These are phyloP conservation scores for Petrocephalus microphthalmus DNA, from an alignment of 2,113 vertebrate genomes.

Conservation along the genomic window DNA sequence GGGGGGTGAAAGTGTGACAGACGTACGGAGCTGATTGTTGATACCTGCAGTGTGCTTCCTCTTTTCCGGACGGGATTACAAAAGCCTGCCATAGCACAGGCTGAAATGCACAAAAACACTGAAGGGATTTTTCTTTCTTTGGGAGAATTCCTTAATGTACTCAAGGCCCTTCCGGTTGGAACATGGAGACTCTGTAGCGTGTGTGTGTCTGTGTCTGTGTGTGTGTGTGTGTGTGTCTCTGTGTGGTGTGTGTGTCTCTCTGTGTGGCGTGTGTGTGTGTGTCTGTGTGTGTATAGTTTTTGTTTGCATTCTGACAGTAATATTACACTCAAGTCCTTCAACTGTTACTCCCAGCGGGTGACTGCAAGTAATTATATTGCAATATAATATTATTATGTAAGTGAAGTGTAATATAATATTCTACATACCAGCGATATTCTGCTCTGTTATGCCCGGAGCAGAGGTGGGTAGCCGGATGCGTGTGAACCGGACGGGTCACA, in stretches of 20 bases:
- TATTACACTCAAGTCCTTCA: background rate
- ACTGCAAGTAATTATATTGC: background rate
- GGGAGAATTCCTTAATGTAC: background rate
- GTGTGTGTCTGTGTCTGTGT: background rate
- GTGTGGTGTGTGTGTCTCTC: no score
- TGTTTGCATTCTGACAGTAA: background rate
- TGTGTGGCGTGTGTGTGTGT: background rate
- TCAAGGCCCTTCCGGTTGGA: background rate
- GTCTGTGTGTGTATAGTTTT: background rate
- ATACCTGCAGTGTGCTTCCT: background rate
- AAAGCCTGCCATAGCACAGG: background rate
- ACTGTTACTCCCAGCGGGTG: background rate
- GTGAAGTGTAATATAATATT: background rate
- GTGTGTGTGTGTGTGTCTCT: background rate
- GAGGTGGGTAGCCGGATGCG: background rate
- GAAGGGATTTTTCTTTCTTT: background rate
- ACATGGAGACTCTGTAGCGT: background rate
- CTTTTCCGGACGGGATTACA: background rate
- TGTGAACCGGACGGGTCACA: background rate
- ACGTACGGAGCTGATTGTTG: background rate
- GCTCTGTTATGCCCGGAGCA: background rate
- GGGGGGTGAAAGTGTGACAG: background rate
- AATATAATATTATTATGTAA: background rate
- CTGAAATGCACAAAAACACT: background rate
- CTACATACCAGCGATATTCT: background rate